phyloP scores from a whole-genome alignment of 2,113 vertebrate genomes.

The Megalops atlanticus region DNA sequence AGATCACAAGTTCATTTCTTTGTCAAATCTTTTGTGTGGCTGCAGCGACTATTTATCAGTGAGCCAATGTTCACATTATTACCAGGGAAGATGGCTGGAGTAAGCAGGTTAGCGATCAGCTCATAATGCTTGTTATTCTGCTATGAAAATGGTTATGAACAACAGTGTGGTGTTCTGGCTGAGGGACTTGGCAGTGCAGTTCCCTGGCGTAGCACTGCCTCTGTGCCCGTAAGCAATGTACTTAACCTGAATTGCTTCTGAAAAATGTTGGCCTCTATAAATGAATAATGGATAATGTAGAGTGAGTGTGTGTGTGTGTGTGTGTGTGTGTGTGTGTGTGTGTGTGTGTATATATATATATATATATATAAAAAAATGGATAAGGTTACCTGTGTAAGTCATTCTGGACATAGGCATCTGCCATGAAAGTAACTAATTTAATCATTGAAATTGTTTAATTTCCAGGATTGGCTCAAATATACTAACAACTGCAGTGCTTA shows the following conservation, averaged over 20 bases:
- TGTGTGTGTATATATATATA: background rate
- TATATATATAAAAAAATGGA: no score
- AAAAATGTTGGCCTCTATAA: background rate
- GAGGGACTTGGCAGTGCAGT: background rate
- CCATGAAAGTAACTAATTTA: background rate
- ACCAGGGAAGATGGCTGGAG: no score
- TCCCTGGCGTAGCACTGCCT: background rate
- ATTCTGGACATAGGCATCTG: background rate
- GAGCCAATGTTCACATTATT: no score
- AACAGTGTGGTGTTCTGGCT: no score
- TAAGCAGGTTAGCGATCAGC: no score
- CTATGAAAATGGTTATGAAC: no score
- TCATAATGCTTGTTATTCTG: background rate
- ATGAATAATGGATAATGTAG: background rate
- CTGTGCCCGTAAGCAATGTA: background rate
- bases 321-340: background rate
- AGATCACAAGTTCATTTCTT: background rate
- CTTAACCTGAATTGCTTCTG: background rate
- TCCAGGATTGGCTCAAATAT: background rate
- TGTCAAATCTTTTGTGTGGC: background rate
- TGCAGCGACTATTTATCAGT: no score
- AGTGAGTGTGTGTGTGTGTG: background rate
- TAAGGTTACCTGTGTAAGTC: background rate
- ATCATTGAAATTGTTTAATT: background rate
- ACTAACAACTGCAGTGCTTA: background rate